Percentiles rank a stretch among this genome's conserved stretches.
Evolutionary conservation across 2,888 invertebrate species (phyloP).

Genomic region (Caenorhabditis sp.): DNA sequence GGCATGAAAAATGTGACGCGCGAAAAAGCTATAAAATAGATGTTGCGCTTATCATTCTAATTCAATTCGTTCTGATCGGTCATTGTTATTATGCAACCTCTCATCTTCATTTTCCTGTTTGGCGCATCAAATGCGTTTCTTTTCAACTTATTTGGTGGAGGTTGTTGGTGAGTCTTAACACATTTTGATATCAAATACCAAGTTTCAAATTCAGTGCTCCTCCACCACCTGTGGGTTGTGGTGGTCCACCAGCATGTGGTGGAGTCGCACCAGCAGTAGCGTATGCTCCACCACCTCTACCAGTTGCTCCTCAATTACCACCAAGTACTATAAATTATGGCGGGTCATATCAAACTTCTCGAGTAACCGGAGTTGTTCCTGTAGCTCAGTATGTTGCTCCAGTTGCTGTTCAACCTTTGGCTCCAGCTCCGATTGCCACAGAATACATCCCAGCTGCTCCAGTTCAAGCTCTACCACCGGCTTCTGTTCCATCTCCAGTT

Average conservation of each 20-base stretch:
- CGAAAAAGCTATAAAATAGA: not conserved
- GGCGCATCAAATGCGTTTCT: constrained; percentile 39
- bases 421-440: constrained; percentile 16
- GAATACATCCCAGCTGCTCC: not conserved
- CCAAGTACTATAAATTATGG: constrained; percentile 26
- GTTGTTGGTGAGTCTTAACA: constrained; percentile 11
- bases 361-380: constrained; percentile 2
- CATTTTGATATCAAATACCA: not conserved
- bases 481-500: not conserved
- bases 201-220: constrained; percentile 8
- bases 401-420: not conserved
- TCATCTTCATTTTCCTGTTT: constrained; percentile 20
- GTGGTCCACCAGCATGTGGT: constrained; percentile 9
- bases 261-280: not conserved
- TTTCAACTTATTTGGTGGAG: constrained; percentile 25
- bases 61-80: not conserved
- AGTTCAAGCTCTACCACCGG: not conserved
- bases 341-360: constrained; percentile 14
- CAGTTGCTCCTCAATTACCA: constrained; percentile 29
- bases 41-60: not conserved
- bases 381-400: not conserved
- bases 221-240: constrained; percentile 31
- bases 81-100: not conserved
- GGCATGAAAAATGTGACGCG: not conserved
- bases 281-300: constrained; percentile 11